These are phyloP conservation scores for Pelodytes ibericus DNA, from an alignment of 2,797 vertebrate genomes.

Conservation along the genomic window DNA sequence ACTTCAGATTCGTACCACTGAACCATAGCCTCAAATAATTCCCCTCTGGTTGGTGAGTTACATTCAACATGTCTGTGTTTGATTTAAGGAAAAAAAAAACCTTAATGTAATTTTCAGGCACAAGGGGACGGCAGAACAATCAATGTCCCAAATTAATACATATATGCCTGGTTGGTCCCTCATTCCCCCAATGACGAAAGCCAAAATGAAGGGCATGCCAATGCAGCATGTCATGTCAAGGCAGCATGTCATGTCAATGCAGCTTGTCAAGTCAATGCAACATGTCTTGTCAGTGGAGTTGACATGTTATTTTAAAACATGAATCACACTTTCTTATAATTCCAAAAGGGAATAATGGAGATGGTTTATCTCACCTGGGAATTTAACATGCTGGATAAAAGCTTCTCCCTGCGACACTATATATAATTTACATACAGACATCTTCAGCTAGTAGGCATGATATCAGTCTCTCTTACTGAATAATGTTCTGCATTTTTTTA, in stretches of 20 bases:
- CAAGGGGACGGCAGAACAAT: too few relatives aligned
- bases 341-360: constrained; percentile 23
- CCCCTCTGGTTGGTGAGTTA: too few relatives aligned
- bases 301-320: constrained; percentile 47
- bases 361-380: constrained; percentile 40
- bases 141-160: constrained; percentile 33
- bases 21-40: too few relatives aligned
- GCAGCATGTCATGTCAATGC: too few relatives aligned
- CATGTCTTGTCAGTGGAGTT: constrained; percentile 20
- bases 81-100: too few relatives aligned
- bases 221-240: too few relatives aligned
- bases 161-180: constrained; percentile 35
- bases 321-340: constrained; percentile 40
- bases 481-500: background rate
- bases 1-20: too few relatives aligned
- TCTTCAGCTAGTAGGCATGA: constrained; percentile 5
- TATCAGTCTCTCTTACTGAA: constrained; percentile 15
- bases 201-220: constrained; percentile 32
- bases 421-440: too few relatives aligned
- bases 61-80: too few relatives aligned
- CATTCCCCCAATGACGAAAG: constrained; percentile 34
- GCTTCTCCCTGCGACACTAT: background rate
- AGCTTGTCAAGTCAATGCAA: too few relatives aligned
- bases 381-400: constrained; percentile 8
- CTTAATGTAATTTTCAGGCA: too few relatives aligned